Evolutionary conservation across 2,888 invertebrate genomes (phyloP).

Genomic region (Alviniconcha strummeri): DNA sequence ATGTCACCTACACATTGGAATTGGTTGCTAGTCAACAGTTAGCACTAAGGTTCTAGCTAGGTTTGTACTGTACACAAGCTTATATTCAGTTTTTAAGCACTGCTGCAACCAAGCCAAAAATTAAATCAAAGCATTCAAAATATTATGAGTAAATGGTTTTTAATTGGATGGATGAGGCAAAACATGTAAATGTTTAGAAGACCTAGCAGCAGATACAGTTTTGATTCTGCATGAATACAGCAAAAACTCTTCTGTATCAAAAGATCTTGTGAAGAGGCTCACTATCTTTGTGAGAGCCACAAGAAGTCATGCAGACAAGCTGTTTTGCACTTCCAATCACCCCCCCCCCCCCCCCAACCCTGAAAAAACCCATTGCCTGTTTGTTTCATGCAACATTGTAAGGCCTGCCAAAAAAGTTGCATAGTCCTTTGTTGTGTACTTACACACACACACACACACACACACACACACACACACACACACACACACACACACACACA

Average conservation of each 20-base stretch:
- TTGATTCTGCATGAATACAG: neutral
- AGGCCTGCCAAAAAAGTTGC: no score
- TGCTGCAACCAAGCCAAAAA: no score
- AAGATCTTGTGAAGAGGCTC: neutral
- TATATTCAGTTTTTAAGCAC: no score
- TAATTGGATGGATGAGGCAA: neutral
- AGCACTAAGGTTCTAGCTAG: no score
- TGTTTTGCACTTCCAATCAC: neutral
- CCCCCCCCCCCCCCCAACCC: neutral
- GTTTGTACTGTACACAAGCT: no score
- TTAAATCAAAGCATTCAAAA: no score
- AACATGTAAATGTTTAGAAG: neutral
- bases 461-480: neutral
- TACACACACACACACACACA: no score
- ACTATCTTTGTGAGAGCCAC: neutral
- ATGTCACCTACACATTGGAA: no score
- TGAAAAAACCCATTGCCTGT: neutral
- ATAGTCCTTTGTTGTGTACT: no score
- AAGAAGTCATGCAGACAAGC: neutral
- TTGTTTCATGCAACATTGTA: no score
- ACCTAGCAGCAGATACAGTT: neutral
- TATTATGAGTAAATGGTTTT: neutral
- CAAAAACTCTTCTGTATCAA: neutral
- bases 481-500: neutral
- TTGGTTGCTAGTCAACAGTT: no score